These are phyloP conservation scores for Dryocosmus kuriphilus DNA, from an alignment of 2,888 invertebrate species.

Conservation along the genomic window DNA sequence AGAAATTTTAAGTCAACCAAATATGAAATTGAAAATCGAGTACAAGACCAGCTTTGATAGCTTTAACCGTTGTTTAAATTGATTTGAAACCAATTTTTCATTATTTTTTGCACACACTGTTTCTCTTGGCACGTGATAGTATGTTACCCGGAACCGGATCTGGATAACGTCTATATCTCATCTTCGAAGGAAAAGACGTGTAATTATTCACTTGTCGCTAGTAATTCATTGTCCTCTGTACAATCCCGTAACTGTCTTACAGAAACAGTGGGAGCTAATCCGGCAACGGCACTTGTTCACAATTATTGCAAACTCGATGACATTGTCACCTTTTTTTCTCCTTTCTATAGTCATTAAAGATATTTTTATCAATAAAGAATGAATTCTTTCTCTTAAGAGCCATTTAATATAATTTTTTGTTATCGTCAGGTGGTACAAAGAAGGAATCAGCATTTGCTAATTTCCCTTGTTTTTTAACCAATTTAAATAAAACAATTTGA, in stretches of 20 bases:
- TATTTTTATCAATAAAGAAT: background rate
- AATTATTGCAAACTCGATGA: background rate
- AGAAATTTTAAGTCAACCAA: too few relatives aligned
- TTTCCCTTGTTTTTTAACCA: background rate
- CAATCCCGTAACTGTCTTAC: constrained; percentile 32
- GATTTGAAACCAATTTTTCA: background rate
- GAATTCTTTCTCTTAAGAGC: background rate
- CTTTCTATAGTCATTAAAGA: background rate
- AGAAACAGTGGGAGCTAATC: background rate
- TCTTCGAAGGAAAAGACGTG: constrained; percentile 52
- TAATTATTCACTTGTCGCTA: constrained; percentile 52
- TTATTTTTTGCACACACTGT: background rate
- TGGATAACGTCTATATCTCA: constrained; percentile 50
- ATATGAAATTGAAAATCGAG: too few relatives aligned
- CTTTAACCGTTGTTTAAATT: background rate
- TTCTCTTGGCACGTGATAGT: constrained; percentile 9
- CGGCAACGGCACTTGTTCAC: constrained; percentile 1
- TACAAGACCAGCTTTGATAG: too few relatives aligned
- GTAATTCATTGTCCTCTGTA: constrained; percentile 37
- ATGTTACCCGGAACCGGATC: constrained; percentile 66
- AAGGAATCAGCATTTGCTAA: background rate
- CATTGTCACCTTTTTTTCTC: background rate
- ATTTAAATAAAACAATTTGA: background rate
- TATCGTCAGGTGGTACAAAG: background rate
- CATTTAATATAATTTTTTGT: background rate